These are phyloP conservation scores for Meleagris gallopavo DNA, from an alignment of 2,113 vertebrate genomes.

Conservation along the genomic window DNA sequence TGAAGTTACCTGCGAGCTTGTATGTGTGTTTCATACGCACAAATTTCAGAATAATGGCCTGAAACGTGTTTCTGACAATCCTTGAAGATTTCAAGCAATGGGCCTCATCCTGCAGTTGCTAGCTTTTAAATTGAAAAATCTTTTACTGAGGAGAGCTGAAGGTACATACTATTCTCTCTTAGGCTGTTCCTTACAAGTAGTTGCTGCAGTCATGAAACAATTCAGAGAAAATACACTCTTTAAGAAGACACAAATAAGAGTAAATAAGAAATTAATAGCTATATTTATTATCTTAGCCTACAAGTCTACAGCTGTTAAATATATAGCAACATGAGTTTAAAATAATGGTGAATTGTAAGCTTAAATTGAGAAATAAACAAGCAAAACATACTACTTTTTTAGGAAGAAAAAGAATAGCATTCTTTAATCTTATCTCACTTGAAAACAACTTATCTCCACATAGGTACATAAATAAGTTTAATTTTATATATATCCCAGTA, in stretches of 20 bases:
- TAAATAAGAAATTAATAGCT: constrained; percentile 16
- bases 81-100: background rate
- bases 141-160: background rate
- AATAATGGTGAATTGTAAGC: background rate
- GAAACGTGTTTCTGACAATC: background rate
- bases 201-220: background rate
- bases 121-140: background rate
- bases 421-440: background rate
- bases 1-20: background rate
- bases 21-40: background rate
- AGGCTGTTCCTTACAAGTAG: background rate
- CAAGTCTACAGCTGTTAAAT: background rate
- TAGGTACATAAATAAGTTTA: background rate
- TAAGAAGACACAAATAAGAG: background rate
- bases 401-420: background rate
- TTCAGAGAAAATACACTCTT: background rate
- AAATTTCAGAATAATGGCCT: background rate
- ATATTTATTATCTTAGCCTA: background rate
- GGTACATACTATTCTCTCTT: background rate
- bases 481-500: background rate
- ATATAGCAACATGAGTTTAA: background rate
- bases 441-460: background rate
- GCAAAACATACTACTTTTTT: background rate
- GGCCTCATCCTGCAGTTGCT: background rate
- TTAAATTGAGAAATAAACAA: background rate